Percentiles rank a stretch among this genome's conserved stretches.
phyloP scores from a whole-genome alignment of 1,140 invertebrate genomes.

The Ganaspis sp. region DNA sequence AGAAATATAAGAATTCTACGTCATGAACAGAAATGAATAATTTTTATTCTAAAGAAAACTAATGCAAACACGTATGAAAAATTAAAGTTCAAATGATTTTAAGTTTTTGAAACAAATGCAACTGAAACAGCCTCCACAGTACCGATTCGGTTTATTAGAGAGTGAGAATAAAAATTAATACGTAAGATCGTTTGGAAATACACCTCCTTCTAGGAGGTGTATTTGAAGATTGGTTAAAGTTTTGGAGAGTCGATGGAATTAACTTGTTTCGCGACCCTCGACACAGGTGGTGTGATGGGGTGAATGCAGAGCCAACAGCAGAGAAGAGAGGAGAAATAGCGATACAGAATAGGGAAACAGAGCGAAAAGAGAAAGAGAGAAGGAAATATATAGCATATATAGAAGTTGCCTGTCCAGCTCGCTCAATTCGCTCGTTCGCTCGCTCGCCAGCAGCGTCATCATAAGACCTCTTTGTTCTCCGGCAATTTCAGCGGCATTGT shows the following conservation, averaged over 20 bases:
- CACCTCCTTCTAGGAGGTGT: too few species aligned
- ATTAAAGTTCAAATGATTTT: too few species aligned
- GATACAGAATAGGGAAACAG: background rate
- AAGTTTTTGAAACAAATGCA: too few species aligned
- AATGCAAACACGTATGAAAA: too few species aligned
- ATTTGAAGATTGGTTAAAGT: background rate
- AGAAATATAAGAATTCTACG: too few species aligned
- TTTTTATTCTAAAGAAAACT: too few species aligned
- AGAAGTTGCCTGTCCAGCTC: slow-evolving; percentile 49
- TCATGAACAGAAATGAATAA: too few species aligned
- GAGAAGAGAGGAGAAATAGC: background rate
- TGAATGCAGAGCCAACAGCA: background rate
- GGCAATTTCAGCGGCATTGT: slow-evolving; percentile 77
- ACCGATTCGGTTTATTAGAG: too few species aligned
- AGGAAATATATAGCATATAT: background rate
- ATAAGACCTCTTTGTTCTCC: slow-evolving; percentile 77
- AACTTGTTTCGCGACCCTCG: background rate
- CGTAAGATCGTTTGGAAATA: too few species aligned
- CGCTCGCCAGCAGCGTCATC: slow-evolving; percentile 74
- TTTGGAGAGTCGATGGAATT: background rate
- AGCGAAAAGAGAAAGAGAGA: background rate
- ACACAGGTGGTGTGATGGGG: slow-evolving; percentile 5
- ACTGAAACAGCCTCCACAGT: too few species aligned
- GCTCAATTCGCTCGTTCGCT: slow-evolving; percentile 66
- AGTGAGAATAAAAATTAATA: too few species aligned